Percentiles rank a stretch among this genome's conserved stretches.
phyloP scores from a whole-genome alignment of 2,888 invertebrate species.

The Sericinus montela region DNA sequence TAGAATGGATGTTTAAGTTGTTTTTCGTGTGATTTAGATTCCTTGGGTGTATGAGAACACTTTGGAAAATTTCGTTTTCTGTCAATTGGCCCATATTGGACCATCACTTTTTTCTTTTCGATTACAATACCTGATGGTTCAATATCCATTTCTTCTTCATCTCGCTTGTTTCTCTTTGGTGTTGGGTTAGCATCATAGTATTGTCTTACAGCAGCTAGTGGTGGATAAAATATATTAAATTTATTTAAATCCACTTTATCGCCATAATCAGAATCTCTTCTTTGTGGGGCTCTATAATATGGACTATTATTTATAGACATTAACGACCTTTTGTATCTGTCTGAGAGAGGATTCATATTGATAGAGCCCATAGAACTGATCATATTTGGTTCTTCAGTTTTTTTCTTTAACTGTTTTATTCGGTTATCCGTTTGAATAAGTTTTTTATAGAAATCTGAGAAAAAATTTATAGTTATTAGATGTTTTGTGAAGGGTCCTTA shows the following conservation, averaged over 20 bases:
- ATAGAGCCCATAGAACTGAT: slow-evolving; percentile 12
- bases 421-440: slow-evolving; percentile 54
- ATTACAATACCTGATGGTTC: slow-evolving; percentile 39
- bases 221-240: slow-evolving; percentile 20
- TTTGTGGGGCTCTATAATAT: slow-evolving; percentile 1
- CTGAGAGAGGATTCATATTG: slow-evolving; percentile 21
- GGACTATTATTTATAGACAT: slow-evolving; percentile 14
- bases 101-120: slow-evolving; percentile 44
- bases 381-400: slow-evolving; percentile 18
- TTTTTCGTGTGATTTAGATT: slow-evolving; percentile 43
- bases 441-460: slow-evolving; percentile 58
- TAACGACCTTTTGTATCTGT: slow-evolving; percentile 43
- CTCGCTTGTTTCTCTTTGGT: slow-evolving; percentile 26
- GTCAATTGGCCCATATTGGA: slow-evolving; percentile 36
- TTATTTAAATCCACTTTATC: slow-evolving; percentile 12
- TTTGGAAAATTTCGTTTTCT: slow-evolving; percentile 39
- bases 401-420: slow-evolving; percentile 49
- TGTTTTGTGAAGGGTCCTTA: too few relatives aligned
- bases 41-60: slow-evolving; percentile 47
- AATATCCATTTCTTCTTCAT: slow-evolving; percentile 17
- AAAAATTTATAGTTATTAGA: too few relatives aligned
- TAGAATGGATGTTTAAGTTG: slow-evolving; percentile 54
- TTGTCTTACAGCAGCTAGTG: slow-evolving; percentile 5
- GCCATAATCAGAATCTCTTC: slow-evolving; percentile 1
- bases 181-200: slow-evolving; percentile 13